A percentile compares a stretch with the other conserved stretches of the same genome.
These are phyloP conservation scores for Limnephilus auricula DNA, from an alignment of 2,888 invertebrate species.

Conservation along the genomic window DNA sequence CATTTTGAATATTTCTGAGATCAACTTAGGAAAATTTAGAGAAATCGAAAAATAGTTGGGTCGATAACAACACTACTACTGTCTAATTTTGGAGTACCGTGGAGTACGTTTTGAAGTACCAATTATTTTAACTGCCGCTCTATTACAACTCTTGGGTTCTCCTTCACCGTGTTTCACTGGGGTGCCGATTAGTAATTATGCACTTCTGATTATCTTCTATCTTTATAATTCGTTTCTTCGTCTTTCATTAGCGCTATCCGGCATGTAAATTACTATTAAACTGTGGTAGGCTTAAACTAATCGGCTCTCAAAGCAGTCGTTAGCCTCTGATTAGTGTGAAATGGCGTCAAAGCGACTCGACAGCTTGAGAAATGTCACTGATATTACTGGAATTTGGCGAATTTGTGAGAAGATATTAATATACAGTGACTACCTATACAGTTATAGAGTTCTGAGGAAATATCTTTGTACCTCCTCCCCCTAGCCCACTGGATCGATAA, in stretches of 20 bases:
- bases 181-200: background rate
- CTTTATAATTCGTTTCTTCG: background rate
- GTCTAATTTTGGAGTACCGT: too few species aligned
- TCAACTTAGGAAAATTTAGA: too few species aligned
- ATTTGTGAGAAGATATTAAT: background rate
- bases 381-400: background rate
- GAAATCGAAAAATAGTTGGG: too few species aligned
- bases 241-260: background rate
- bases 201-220: background rate
- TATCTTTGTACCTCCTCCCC: too few species aligned
- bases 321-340: background rate
- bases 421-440: too few species aligned
- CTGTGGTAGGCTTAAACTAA: background rate
- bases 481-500: too few species aligned
- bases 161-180: background rate
- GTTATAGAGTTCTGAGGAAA: too few species aligned
- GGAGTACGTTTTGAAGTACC: too few species aligned
- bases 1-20: too few species aligned
- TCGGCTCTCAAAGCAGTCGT: background rate
- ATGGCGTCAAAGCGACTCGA: background rate
- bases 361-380: background rate
- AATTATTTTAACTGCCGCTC: background rate
- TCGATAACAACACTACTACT: too few species aligned
- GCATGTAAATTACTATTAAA: background rate
- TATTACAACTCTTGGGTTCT: background rate